These are phyloP conservation scores for Epizoanthus fatuus DNA, from an alignment of 92 coral and sea anemone species.

Conservation along the genomic window DNA sequence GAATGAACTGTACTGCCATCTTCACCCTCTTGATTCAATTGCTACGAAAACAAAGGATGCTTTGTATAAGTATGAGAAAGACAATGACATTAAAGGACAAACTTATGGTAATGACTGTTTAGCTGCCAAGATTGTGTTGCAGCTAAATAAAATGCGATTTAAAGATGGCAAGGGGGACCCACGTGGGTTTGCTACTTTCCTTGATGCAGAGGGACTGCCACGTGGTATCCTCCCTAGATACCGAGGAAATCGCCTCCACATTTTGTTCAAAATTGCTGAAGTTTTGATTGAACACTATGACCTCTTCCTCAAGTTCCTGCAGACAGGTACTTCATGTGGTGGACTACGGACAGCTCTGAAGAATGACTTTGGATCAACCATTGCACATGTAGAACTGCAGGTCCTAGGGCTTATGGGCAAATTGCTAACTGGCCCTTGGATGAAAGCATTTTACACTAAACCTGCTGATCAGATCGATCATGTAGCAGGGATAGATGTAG, in stretches of 20 bases:
- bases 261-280: slow-evolving; percentile 14
- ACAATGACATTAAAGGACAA: background rate
- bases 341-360: background rate
- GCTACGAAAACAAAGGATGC: slow-evolving; percentile 8
- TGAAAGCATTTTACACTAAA: background rate
- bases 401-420: too few species aligned
- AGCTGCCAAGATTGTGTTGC: slow-evolving; percentile 3
- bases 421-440: background rate
- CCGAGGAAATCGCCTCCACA: slow-evolving; percentile 9
- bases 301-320: background rate
- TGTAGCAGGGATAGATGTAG: slow-evolving; percentile 2
- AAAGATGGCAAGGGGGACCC: background rate
- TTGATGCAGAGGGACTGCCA: background rate
- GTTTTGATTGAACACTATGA: background rate
- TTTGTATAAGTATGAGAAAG: background rate
- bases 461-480: background rate
- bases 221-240: slow-evolving; percentile 11
- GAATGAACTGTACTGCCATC: slow-evolving; percentile 31
- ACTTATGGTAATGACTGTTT: background rate
- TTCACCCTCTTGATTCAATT: slow-evolving; percentile 7
- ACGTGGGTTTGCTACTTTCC: slow-evolving; percentile 9
- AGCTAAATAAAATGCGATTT: background rate
- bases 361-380: background rate
- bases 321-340: slow-evolving; percentile 2
- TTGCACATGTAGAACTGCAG: background rate